These are phyloP conservation scores for Volucella inflata DNA, from an alignment of 2,888 invertebrate species.

Conservation along the genomic window DNA sequence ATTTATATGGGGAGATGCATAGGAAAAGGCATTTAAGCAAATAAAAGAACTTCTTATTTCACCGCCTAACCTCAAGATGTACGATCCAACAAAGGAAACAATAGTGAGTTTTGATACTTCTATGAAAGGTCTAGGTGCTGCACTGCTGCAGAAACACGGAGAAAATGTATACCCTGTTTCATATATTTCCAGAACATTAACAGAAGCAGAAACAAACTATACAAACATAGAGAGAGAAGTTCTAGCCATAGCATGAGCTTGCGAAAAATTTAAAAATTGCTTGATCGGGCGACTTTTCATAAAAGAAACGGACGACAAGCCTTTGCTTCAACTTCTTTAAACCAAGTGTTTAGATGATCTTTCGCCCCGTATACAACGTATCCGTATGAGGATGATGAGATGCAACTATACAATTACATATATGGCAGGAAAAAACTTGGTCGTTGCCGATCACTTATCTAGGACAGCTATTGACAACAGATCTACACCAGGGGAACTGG, in stretches of 20 bases:
- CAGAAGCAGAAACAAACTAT: slow-evolving; percentile 17
- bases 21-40: slow-evolving; percentile 1
- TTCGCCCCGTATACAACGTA: no score
- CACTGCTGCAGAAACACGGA: not conserved
- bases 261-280: slow-evolving; percentile 6
- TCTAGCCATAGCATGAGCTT: slow-evolving; percentile 13
- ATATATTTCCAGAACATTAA: slow-evolving; percentile 3
- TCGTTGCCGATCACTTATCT: slow-evolving; percentile 35
- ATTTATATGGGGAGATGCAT: slow-evolving; percentile 7
- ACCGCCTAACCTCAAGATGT: slow-evolving; percentile 16
- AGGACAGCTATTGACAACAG: no score
- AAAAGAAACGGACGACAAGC: slow-evolving; percentile 22
- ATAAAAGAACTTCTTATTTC: slow-evolving; percentile 11
- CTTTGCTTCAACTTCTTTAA: slow-evolving; percentile 18
- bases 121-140: slow-evolving; percentile 1
- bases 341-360: slow-evolving; percentile 15
- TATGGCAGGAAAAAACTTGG: slow-evolving; percentile 21
- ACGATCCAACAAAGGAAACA: not conserved
- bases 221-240: slow-evolving; percentile 10
- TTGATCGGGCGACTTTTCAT: slow-evolving; percentile 8
- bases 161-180: slow-evolving; percentile 6
- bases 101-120: slow-evolving; percentile 11
- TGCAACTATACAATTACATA: slow-evolving; percentile 14
- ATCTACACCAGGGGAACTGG: slow-evolving; percentile 9
- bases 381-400: slow-evolving; percentile 22